Conservation (phyloP, 2,113 vertebrate species). For the Trochalopteron elliotii region DNA sequence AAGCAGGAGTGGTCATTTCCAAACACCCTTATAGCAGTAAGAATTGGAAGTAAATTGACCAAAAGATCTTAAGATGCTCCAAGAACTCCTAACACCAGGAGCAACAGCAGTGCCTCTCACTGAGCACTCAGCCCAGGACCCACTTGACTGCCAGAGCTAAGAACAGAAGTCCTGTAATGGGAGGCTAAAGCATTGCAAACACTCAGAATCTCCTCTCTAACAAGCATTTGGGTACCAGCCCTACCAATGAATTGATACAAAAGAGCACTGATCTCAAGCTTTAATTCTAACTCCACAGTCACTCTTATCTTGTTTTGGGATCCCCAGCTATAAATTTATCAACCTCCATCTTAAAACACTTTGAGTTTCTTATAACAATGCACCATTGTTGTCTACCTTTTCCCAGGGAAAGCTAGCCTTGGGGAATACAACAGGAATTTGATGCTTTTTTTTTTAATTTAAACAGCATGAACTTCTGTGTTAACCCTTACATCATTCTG, state of each 20-base stretch:
- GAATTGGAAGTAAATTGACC: not conserved
- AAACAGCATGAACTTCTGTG: not conserved
- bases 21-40: not conserved
- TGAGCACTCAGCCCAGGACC: not conserved
- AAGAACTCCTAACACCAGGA: not conserved
- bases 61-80: not conserved
- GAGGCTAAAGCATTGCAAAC: not conserved
- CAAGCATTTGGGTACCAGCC: not conserved
- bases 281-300: not conserved
- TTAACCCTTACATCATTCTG: not conserved
- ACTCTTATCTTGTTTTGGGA: not conserved
- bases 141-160: not conserved
- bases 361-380: slow-evolving; percentile 15
- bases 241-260: not conserved
- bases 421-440: not conserved
- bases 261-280: not conserved
- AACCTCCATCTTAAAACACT: slow-evolving; percentile 21
- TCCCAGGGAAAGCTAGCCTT: not conserved
- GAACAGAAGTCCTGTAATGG: not conserved
- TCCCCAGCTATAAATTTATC: not conserved
- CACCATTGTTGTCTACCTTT: slow-evolving; percentile 4
- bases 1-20: not conserved
- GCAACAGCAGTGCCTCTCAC: not conserved
- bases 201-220: not conserved
- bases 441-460: not conserved